Base-by-base conservation (phyloP, 2,888 invertebrate species). In the Xestia rhomboidea region DNA sequence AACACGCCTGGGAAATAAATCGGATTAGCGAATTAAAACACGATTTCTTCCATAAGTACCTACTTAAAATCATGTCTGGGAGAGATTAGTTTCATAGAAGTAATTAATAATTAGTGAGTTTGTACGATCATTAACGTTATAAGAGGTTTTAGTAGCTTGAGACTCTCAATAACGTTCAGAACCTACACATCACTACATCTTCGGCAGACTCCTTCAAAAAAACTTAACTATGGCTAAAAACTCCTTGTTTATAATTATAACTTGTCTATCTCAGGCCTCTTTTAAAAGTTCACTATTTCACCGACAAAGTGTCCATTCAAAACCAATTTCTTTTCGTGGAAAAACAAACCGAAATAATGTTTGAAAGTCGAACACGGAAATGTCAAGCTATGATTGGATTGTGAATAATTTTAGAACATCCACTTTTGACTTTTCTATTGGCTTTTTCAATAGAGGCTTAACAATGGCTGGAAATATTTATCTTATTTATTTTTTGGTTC, bases 361-460 rank as follows among this genome's bases (percentile, higher is more conserved):
- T 76, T 54, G 30, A 66, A 76, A 80, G 30, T 74, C 44, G 76
- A 66, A 71, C 76, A 62, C 49, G 64, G 62, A 87, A 86, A 87
- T 77, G 81, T 76, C 81, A 83, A 68, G 69, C 66, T 74, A 38
- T 62, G 76, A 87, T 84, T 79, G 77, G 44, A 67, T 74, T 74
- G 67, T 82, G 68, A 82, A 86, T 84, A 82, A 82, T 77, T 76
- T 82, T 62, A 21, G 73, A 68, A 60, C 15, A 71, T 68, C 60
- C 63, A 66, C 7, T 71, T 77, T 57, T 60, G 2, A 0, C 27
- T 27, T 79, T 24, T 30, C 4, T 8, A 27, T 49, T 68, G n/a
- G 24, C 8, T 73, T 64, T 66, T 21, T 10, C 30, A 27, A 24
- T 41, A 63, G 21, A 67, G 18, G 7, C 46, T 67, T 13, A 38